These are phyloP conservation scores for Griposia aprilina DNA, from an alignment of 2,888 invertebrate genomes.

Conservation along the genomic window DNA sequence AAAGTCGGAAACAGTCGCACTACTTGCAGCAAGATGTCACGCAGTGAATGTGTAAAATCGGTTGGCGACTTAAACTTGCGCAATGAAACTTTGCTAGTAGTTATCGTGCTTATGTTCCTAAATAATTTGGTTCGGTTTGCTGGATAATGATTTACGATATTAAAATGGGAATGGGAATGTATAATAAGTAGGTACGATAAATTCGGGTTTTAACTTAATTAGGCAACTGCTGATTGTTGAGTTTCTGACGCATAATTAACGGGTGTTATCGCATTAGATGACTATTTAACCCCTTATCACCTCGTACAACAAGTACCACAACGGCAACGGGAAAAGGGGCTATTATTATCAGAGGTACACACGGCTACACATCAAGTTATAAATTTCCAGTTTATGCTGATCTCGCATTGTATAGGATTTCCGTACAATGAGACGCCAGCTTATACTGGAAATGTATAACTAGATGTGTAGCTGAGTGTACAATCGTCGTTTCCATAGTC, in stretches of 20 bases:
- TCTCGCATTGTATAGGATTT: no score
- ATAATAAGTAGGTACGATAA: not conserved
- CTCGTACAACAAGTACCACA: constrained; percentile 11
- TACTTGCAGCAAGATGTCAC: not conserved
- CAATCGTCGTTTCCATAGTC: no score
- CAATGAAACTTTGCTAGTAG: not conserved
- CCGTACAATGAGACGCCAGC: no score
- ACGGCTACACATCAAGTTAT: no score
- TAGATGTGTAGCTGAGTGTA: no score
- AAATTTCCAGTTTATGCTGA: no score
- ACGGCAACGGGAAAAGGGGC: constrained; percentile 13
- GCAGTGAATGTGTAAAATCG: not conserved
- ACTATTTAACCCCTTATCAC: constrained; percentile 26
- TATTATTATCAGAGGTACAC: constrained; percentile 25
- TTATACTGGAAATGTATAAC: no score
- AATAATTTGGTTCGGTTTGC: not conserved
- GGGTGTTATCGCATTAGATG: constrained; percentile 22
- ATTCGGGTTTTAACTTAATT: constrained; percentile 5
- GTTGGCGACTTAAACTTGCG: not conserved
- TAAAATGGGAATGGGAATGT: not conserved
- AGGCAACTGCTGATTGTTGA: constrained; percentile 4
- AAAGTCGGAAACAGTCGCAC: not conserved
- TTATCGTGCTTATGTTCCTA: not conserved
- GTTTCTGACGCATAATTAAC: constrained; percentile 5
- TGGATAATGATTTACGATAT: not conserved